Percentiles rank a stretch among this genome's conserved stretches.
Evolutionary conservation across 2,888 invertebrate species (phyloP).

Genomic region (Lagria hirta): DNA sequence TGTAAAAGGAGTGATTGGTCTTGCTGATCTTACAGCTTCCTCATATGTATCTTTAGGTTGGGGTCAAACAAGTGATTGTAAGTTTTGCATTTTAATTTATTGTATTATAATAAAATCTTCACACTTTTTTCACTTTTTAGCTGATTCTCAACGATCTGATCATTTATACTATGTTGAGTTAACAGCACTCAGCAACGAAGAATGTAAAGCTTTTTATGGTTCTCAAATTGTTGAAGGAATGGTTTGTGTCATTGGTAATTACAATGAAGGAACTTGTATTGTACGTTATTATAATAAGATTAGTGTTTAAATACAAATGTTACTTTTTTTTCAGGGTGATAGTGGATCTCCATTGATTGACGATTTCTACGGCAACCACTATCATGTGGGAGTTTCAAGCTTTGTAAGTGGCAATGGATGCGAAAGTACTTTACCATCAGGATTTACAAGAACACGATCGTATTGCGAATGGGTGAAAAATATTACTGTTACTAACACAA

Average conservation of each 20-base stretch:
- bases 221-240: conserved; percentile 5
- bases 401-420: conserved; percentile 14
- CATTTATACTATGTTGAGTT: neutral
- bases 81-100: too few relatives aligned
- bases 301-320: neutral
- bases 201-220: conserved; percentile 3
- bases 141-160: neutral
- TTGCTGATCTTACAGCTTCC: too few relatives aligned
- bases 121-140: too few relatives aligned
- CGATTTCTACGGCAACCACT: conserved; percentile 1
- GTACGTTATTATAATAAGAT: conserved; percentile 1
- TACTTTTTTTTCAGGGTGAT: conserved; percentile 7
- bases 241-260: conserved; percentile 7
- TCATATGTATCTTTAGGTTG: too few relatives aligned
- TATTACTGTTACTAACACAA: neutral
- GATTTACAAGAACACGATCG: conserved; percentile 13
- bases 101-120: too few relatives aligned
- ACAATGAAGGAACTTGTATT: conserved; percentile 9
- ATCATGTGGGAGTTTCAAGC: conserved; percentile 9
- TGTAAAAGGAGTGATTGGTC: too few relatives aligned
- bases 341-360: conserved; percentile 7
- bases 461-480: conserved; percentile 9
- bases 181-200: conserved; percentile 3
- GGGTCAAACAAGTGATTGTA: too few relatives aligned
- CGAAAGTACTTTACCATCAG: conserved; percentile 14